Evolutionary conservation across 2,888 invertebrate species (phyloP), one percentile per base, ranked within the genome.

Genomic region (Plemyria rubiginata): DNA sequence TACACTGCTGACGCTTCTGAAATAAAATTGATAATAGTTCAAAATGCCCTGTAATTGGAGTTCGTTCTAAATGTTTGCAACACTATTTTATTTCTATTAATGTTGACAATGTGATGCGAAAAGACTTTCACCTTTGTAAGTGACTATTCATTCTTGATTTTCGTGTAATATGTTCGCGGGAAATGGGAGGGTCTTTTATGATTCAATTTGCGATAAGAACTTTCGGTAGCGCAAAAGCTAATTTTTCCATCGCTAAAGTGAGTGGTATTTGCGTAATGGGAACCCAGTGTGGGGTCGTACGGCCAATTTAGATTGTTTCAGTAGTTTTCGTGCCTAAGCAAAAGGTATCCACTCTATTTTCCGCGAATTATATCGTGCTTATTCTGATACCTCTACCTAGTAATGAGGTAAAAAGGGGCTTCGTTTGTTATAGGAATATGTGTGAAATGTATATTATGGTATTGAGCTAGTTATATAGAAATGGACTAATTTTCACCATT

Each of bases 1-100:
- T 79, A 77, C 72, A 88, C 88, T 88, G 87, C 88, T 88, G 87
- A 32, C 64, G 64, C 57, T 51, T 41, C 52, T 38, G 4, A 56
- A 46, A 52, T 41, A 56, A 22, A 60, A 51, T 16, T 52, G 59
- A 55, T 63, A 60, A 53, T 50, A 45, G 43, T 53, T 48, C 16
- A 29, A 49, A 59, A 38, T 29, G 32, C 29, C n/a, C 22, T 59
- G 8, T 36, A 13, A 9, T 16, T 7, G n/a, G 16, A 45, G 11
- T 45, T 45, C 16, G 11, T 45, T 16, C 11, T 11, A 36, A 32
- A 50, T 6, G n/a, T 48, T 15, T 15, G 8, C 4, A 50, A 9
- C 50, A 9, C 4, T 36, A 11, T 29, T 32, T n/a, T 15, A 16
- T 15, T 36, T 40, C 0, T 40, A n/a, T n/a, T n/a, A 43, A 32